Conservation (phyloP, 2,113 vertebrate genomes). For the Balaeniceps rex region DNA sequence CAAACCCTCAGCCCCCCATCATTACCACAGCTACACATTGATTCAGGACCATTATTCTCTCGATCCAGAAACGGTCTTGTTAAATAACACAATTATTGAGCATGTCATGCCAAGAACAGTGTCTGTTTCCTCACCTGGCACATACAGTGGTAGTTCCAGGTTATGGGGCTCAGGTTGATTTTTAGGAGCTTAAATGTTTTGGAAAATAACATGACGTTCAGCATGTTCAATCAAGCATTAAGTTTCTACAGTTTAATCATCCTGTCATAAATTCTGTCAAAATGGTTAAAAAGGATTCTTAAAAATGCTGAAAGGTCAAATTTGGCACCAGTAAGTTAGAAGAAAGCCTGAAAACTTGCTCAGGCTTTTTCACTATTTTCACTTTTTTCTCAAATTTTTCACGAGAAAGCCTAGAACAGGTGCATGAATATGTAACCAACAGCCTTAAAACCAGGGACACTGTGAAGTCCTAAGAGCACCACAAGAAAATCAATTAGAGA, state of each 20-base stretch:
- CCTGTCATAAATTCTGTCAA: background rate
- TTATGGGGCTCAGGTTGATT: background rate
- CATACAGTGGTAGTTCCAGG: background rate
- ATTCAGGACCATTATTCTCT: background rate
- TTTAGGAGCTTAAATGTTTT: slow-evolving; percentile 5
- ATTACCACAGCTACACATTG: background rate
- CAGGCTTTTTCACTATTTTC: too few relatives aligned
- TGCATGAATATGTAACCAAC: background rate
- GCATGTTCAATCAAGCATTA: background rate
- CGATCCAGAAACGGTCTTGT: background rate
- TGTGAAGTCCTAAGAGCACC: background rate
- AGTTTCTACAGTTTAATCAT: background rate
- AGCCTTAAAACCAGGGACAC: background rate
- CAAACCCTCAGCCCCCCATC: background rate
- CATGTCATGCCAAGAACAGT: background rate
- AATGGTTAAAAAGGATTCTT: background rate
- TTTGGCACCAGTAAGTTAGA: background rate
- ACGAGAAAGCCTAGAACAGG: background rate
- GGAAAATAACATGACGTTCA: slow-evolving; percentile 15
- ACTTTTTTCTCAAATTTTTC: too few relatives aligned
- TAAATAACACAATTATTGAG: background rate
- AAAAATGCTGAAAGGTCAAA: background rate
- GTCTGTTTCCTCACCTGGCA: slow-evolving; percentile 9
- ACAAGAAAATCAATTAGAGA: background rate
- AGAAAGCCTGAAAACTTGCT: background rate